Evolutionary conservation across 2,113 vertebrate genomes (phyloP), one percentile per base, ranked within the genome.

Genomic region (Neotoma lepida): DNA sequence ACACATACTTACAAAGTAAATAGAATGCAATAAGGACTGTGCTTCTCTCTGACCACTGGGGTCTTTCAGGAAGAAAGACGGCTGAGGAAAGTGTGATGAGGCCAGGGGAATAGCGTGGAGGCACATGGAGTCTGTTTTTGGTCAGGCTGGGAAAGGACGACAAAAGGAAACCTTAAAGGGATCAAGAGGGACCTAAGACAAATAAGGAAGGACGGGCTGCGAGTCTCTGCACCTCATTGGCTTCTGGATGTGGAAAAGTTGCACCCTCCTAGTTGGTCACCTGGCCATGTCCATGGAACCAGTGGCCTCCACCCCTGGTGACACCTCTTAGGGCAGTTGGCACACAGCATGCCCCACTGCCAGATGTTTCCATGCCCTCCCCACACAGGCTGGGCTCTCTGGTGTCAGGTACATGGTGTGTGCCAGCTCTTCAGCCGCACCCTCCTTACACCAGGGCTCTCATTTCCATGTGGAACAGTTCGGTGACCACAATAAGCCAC

Each of bases 251-350:
- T 66, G 26, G 22, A 33, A 30, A 74, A 95, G 66, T 71, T 73
- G 1, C 0, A 15, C n/a, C 41, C 3, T 18, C 13, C 39, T 33
- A 33, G 39, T 24, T 41, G 49, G 56, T 54, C 49, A 33, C 35
- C 39, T 46, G 86, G 39, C 13, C 1, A 3, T 2, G 4, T 9
- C 35, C 8, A 9, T 3, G 28, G 56, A 49, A 49, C 4, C 22
- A 63, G 44, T 7, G 9, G n/a, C 63, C 33, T 54, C n/a, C 41
- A 17, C 44, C 28, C 39, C 20, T 2, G 22, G 22, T 33, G 4
- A 15, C 22, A 6, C 30, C 17, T 58, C 0, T 49, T 4, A 9
- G 1, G 24, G 56, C 0, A 0, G 5, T 13, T 17, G 3, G 39
- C 46, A 6, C 0, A 14, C 13, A 44, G 33, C 22, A 1, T 2